Evolutionary conservation across 2,113 vertebrate species (phyloP), one percentile per base, ranked within the genome.

Genomic region (Cebidichthys violaceus): DNA sequence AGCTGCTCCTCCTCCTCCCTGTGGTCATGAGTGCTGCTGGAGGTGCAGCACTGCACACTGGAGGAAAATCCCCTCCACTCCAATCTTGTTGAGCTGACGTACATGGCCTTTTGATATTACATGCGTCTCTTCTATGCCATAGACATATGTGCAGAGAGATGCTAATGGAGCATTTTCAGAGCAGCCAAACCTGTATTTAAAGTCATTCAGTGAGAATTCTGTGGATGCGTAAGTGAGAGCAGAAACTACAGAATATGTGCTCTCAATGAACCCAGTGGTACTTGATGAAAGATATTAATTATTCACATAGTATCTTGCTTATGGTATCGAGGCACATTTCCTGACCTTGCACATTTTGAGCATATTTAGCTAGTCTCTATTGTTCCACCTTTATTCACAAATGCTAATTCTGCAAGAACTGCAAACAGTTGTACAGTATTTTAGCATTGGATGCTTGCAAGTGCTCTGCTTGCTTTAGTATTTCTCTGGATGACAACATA

Each of bases 31-130:
- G 77, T 79, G 75, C 74, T 85, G 91, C 86, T 89, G 75, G 87
- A 87, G 90, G 86, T 86, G 87, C 86, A 71, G 84, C 52, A 7
- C 67, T 85, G 69, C 85, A 84, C 77, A 76, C 75, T 82, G 81
- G 70, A 72, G 85, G 88, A 86, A 90, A 89, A 89, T 88, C 86
- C 90, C 90, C 80, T 86, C 88, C 80, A 70, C 83, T 92, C 80
- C 86, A 84, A 88, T 91, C 82, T 90, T 66, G 65, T 75, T 82
- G 79, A 88, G 88, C 84, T 85, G 73, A 89, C 83, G 64, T 82
- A 83, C 82, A 91, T 85, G 68, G 71, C 88, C 84, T 91, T 91
- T 89, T 89, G 83, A 86, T 86, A 88, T 90, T 88, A 83, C 64
- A 67, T 80, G 70, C 83, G 73, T 69, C 71, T 85, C 68, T 74